phyloP scores from a whole-genome alignment of 2,113 vertebrate species.

The Tetrax tetrax region DNA sequence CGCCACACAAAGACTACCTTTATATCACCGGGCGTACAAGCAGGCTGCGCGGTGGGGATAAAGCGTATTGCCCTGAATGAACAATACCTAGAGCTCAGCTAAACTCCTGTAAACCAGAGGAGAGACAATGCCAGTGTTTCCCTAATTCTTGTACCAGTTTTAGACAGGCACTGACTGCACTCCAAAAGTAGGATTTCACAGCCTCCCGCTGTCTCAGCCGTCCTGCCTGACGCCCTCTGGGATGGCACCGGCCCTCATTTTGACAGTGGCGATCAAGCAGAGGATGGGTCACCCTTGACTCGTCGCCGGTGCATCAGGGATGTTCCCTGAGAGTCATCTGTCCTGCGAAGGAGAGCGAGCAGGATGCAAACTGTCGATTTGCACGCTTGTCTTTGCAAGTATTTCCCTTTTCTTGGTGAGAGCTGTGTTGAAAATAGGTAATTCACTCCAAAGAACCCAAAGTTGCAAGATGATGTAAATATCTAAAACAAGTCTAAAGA shows the following conservation, averaged over 20 bases:
- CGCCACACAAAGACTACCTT: background rate
- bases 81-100: background rate
- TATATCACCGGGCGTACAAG: background rate
- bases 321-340: background rate
- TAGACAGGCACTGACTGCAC: background rate
- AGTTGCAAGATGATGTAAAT: background rate
- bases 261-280: background rate
- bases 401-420: background rate
- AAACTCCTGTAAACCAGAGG: background rate
- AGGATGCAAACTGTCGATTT: background rate
- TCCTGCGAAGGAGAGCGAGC: background rate
- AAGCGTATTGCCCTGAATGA: background rate
- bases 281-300: background rate
- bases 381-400: background rate
- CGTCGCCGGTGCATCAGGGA: too few relatives aligned
- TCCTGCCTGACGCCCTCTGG: background rate
- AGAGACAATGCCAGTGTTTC: background rate
- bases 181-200: slow-evolving; percentile 17
- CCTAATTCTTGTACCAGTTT: background rate
- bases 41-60: background rate
- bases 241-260: background rate
- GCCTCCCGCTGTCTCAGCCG: background rate
- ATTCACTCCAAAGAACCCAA: background rate
- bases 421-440: background rate
- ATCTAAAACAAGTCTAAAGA: background rate